A percentile compares a stretch with the other conserved stretches of the same genome.
phyloP scores from a whole-genome alignment of 2,888 invertebrate species.

The Sminthurides aquaticus region DNA sequence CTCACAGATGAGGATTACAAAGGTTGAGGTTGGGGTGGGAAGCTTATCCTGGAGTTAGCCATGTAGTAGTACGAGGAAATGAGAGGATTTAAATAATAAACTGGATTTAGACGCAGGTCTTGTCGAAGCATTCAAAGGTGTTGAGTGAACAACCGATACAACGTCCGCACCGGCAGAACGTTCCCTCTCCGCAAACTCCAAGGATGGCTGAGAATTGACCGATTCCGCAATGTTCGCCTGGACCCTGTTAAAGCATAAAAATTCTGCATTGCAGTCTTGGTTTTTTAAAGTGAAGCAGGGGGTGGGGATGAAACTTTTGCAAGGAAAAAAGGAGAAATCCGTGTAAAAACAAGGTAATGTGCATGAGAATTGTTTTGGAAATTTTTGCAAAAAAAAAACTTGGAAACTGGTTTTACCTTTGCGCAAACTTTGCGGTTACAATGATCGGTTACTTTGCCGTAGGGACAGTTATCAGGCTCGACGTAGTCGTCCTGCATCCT shows the following conservation, averaged over 20 bases:
- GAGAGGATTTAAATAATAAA: background rate
- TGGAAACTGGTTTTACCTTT: no score
- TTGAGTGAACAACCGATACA: slow-evolving; percentile 49
- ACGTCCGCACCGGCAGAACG: slow-evolving; percentile 47
- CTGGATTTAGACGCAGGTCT: slow-evolving; percentile 40
- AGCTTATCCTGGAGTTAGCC: background rate
- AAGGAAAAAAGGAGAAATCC: no score
- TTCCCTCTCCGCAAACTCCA: slow-evolving; percentile 48
- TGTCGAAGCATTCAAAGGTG: slow-evolving; percentile 43
- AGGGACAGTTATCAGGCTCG: slow-evolving; percentile 35
- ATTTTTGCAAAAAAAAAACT: no score
- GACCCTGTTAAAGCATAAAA: slow-evolving; percentile 46
- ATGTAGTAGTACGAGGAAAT: background rate
- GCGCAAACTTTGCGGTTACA: slow-evolving; percentile 44
- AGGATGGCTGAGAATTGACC: slow-evolving; percentile 46
- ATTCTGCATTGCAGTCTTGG: background rate
- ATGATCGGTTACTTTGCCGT: slow-evolving; percentile 42
- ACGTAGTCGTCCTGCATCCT: no score
- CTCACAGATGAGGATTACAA: no score
- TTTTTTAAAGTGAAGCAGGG: background rate
- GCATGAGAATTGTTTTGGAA: no score
- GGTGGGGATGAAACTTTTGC: no score
- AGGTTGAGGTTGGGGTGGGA: no score
- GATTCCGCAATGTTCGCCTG: slow-evolving; percentile 48
- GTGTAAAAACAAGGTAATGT: no score